phyloP scores from a whole-genome alignment of 2,888 invertebrate genomes.

The Cosmia pyralina region DNA sequence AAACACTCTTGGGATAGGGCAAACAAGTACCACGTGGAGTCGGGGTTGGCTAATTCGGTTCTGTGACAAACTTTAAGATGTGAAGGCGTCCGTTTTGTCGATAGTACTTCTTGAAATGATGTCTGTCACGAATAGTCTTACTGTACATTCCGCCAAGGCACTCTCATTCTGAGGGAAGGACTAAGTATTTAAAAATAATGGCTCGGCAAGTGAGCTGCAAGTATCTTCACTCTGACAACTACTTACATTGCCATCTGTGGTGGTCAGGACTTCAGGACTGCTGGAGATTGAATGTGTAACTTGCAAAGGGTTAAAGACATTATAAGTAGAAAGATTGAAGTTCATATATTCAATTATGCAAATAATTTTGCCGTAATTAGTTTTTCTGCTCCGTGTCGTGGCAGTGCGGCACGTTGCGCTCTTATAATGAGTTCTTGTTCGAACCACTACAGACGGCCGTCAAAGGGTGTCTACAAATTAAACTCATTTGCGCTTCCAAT shows the following conservation, averaged over 20 bases:
- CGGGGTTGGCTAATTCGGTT: no score
- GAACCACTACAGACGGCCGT: neutral
- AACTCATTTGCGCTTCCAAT: neutral
- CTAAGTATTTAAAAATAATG: neutral
- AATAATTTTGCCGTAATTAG: slow-evolving; percentile 17
- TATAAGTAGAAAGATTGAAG: neutral
- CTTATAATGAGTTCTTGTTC: slow-evolving; percentile 7
- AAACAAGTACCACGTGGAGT: no score
- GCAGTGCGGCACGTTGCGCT: neutral
- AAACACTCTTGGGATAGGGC: no score
- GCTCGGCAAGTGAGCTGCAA: no score
- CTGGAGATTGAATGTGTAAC: neutral
- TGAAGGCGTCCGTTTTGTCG: no score
- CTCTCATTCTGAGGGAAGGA: neutral
- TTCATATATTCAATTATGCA: neutral
- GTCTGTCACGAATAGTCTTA: neutral
- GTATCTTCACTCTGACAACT: neutral
- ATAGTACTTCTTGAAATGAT: neutral
- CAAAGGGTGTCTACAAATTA: slow-evolving; percentile 4
- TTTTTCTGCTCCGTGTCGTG: neutral
- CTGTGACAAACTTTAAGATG: no score
- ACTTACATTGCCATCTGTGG: neutral
- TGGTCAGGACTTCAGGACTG: neutral
- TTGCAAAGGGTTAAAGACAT: no score
- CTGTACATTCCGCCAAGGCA: neutral